Percentiles rank a stretch among this genome's conserved stretches.
These are phyloP conservation scores for Amblyraja radiata DNA, from an alignment of 2,797 vertebrate genomes.

Conservation along the genomic window DNA sequence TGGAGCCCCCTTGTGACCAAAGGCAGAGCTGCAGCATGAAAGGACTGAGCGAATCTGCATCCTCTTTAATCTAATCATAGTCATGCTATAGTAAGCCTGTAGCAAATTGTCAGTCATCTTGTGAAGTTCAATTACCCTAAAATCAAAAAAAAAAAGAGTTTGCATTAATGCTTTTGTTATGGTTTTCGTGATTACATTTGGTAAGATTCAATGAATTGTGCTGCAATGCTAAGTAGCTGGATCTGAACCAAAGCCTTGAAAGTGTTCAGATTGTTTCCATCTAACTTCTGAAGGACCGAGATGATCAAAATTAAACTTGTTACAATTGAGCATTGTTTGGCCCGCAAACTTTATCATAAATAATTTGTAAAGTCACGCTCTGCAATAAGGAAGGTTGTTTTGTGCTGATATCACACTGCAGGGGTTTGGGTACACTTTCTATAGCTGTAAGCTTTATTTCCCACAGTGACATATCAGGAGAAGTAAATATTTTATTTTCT, in stretches of 20 bases:
- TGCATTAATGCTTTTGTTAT: not conserved
- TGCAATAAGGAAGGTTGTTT: not conserved
- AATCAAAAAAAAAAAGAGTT: not conserved
- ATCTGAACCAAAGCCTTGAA: not conserved
- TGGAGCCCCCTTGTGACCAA: slow-evolving; percentile 9
- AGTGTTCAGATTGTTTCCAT: not conserved
- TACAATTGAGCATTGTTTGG: not conserved
- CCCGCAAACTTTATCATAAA: not conserved
- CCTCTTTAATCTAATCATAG: not conserved
- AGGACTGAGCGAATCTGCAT: not conserved
- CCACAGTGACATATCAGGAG: not conserved
- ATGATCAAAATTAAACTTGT: not conserved
- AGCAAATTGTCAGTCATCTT: not conserved
- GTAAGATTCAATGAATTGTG: not conserved
- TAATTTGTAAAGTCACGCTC: not conserved
- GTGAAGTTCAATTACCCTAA: not conserved
- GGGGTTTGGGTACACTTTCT: not conserved
- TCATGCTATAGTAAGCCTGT: not conserved
- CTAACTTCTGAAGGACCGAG: not conserved
- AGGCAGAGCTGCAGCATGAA: not conserved
- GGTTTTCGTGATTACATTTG: not conserved
- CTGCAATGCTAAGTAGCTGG: not conserved
- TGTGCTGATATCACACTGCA: not conserved
- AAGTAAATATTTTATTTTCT: slow-evolving; percentile 2
- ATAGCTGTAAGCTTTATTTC: not conserved